Evolutionary conservation across 2,888 invertebrate species (phyloP).

Genomic region (Hemicrepidius hirtus): DNA sequence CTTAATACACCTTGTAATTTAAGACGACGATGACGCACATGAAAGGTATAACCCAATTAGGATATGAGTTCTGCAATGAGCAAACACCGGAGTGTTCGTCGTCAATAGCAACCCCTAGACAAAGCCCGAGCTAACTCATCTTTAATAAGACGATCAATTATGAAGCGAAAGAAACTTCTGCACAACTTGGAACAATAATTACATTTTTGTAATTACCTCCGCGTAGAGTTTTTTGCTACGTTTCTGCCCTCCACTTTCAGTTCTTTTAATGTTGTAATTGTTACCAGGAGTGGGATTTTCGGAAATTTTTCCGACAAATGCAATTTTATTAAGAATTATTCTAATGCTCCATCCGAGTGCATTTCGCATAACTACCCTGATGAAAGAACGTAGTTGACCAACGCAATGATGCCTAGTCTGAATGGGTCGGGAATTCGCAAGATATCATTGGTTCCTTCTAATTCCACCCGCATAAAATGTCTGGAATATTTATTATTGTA

Average conservation of each 20-base stretch:
- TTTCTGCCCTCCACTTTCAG: slow-evolving; percentile 14
- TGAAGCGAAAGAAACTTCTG: slow-evolving; percentile 70
- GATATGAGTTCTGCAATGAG: slow-evolving; percentile 71
- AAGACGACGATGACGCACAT: slow-evolving; percentile 66
- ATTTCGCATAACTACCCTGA: slow-evolving; percentile 58
- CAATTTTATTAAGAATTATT: slow-evolving; percentile 39
- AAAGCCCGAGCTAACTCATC: slow-evolving; percentile 71
- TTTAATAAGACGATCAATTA: slow-evolving; percentile 73
- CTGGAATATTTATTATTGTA: slow-evolving; percentile 58
- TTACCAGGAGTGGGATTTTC: neutral
- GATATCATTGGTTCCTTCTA: slow-evolving; percentile 37
- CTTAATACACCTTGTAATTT: slow-evolving; percentile 54
- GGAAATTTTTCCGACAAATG: slow-evolving; percentile 1
- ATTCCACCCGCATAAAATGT: slow-evolving; percentile 55
- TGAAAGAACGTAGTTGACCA: slow-evolving; percentile 52
- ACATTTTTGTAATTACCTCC: slow-evolving; percentile 69
- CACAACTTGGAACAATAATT: slow-evolving; percentile 70
- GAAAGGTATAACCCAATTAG: slow-evolving; percentile 71
- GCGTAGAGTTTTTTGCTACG: slow-evolving; percentile 40
- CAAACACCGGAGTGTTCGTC: slow-evolving; percentile 66
- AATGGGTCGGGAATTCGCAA: neutral
- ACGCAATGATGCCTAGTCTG: neutral
- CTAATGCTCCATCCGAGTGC: slow-evolving; percentile 49
- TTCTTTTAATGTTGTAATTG: slow-evolving; percentile 34
- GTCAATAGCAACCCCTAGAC: slow-evolving; percentile 69